A percentile compares a stretch with the other conserved stretches of the same genome.
Evolutionary conservation across 2,888 invertebrate species (phyloP).

Genomic region (Cephus pygmeus): DNA sequence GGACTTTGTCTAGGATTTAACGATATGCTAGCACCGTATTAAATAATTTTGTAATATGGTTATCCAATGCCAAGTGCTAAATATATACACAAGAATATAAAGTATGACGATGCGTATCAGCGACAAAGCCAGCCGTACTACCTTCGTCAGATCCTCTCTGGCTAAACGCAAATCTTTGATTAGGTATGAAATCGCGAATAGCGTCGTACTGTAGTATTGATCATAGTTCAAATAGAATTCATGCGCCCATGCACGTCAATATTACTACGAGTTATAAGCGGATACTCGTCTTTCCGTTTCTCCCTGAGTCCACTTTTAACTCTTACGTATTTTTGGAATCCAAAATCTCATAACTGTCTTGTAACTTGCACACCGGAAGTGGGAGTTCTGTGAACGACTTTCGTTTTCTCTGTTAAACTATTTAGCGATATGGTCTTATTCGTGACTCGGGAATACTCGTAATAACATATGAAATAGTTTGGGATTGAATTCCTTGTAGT

Average conservation of each 20-base stretch:
- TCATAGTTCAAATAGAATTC: neutral
- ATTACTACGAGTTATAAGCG: neutral
- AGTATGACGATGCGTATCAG: neutral
- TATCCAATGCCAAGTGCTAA: neutral
- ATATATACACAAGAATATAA: neutral
- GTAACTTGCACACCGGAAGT: no score
- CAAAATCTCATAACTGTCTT: no score
- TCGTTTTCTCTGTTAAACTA: no score
- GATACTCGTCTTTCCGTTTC: no score
- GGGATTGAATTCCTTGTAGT: no score
- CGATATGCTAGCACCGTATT: neutral
- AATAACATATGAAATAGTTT: no score
- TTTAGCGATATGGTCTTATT: no score
- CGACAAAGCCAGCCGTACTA: neutral
- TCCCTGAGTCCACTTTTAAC: no score
- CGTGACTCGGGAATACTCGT: no score
- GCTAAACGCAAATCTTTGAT: neutral
- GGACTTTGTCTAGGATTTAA: neutral
- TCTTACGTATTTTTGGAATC: no score
- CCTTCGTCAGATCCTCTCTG: neutral
- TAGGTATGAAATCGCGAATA: neutral
- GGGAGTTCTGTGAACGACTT: no score
- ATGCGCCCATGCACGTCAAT: neutral
- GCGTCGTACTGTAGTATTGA: neutral
- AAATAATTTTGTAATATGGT: neutral